Conservation (phyloP, 2,888 invertebrate species). For the Synergus gifuensis region DNA sequence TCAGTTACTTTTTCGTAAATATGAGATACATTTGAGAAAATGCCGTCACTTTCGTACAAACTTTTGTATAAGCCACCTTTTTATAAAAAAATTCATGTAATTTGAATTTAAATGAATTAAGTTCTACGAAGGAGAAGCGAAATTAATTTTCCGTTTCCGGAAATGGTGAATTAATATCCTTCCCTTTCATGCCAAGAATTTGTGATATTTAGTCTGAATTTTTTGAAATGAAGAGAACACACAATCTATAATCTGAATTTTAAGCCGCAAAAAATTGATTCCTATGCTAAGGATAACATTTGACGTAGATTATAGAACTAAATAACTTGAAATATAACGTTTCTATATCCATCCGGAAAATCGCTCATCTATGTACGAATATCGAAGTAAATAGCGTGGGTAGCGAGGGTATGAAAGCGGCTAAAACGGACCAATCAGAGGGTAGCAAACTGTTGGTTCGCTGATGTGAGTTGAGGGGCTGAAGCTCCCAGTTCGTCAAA, state of each 20-base stretch:
- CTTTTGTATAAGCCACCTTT: no score
- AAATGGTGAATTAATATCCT: background rate
- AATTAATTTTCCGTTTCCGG: background rate
- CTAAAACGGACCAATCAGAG: constrained; percentile 23
- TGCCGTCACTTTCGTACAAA: no score
- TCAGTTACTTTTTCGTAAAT: no score
- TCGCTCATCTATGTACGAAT: background rate
- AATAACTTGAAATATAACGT: background rate
- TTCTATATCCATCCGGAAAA: background rate
- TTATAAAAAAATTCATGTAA: no score
- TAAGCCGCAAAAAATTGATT: background rate
- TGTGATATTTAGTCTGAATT: background rate
- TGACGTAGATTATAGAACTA: background rate
- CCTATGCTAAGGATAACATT: background rate
- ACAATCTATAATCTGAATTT: background rate
- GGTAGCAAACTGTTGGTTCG: constrained; percentile 33
- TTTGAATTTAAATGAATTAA: no score
- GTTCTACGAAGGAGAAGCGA: background rate
- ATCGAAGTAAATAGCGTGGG: constrained; percentile 17
- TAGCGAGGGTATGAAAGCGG: constrained; percentile 23
- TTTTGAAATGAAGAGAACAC: background rate
- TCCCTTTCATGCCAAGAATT: background rate
- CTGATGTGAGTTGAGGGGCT: constrained; percentile 20
- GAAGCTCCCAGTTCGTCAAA: constrained; percentile 29
- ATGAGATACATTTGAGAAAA: no score